Evolutionary conservation across 2,113 vertebrate species (phyloP), one percentile per base, ranked within the genome.

Genomic region (Oxyruncus cristatus): DNA sequence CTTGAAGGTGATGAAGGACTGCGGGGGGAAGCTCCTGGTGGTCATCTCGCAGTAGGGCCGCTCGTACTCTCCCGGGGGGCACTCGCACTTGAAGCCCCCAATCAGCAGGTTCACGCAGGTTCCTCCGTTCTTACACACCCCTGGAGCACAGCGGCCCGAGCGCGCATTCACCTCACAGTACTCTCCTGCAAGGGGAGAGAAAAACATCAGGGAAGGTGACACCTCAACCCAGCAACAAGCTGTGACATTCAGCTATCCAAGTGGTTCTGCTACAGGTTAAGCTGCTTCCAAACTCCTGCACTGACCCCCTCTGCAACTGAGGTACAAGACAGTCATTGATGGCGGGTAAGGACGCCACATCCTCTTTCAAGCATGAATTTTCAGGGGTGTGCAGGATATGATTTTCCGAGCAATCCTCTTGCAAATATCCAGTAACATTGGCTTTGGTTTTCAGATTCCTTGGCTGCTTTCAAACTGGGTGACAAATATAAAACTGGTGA

Each of bases 1-100:
- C 26, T 98, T 98, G 98, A 98, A 98, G 85, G 98, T 98, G 93
- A 98, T 97, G 55, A 98, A 98, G 68, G 98, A 98, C 85, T 93
- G 96, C 0, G 98, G 97, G 4, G 98, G 98, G 89, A 98, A 98
- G 97, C 98, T 98, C 78, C 98, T 92, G 26, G 98, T 97, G 89
- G 98, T 97, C 97, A 98, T 98, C 93, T 98, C 98, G 3, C 98
- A 98, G 93, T 98, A 98, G 0, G 98, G 98, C 83, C 97, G 92
- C 97, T 98, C 98, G 0, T 96, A 98, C 50, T 95, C 98, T 1
- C 98, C 98, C 0, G 98, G 94, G 0, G 98, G 98, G 21, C 98
- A 98, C 92, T 98, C 97, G 2, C 98, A 98, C 93, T 96, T 98
- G 97, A 98, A 98, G 66, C 98, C 98, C 9, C 98, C 98, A 1